phyloP scores from a whole-genome alignment of 2,888 invertebrate species.

The Bursaphelenchus okinawaensis region DNA sequence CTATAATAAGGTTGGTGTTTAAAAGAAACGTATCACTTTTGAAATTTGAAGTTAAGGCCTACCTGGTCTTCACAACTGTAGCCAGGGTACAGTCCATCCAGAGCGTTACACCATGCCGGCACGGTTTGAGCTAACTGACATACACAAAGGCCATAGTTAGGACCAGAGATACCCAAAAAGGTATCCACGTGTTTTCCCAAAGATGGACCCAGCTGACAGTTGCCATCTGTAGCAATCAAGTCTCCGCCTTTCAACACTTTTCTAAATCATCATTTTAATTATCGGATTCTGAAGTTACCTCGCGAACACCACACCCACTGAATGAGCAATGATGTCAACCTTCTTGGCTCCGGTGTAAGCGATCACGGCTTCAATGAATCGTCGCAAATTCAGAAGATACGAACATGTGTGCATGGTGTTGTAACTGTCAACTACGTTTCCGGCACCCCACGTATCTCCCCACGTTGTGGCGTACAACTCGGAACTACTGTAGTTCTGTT shows the following conservation, averaged over 20 bases:
- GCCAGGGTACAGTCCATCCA: slow-evolving; percentile 46
- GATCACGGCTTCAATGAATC: slow-evolving; percentile 51
- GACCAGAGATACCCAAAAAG: slow-evolving; percentile 55
- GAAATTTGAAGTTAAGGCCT: slow-evolving; percentile 4
- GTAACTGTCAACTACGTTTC: slow-evolving; percentile 39
- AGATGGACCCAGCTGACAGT: slow-evolving; percentile 52
- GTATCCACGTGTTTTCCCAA: slow-evolving; percentile 47
- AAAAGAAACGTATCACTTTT: slow-evolving; percentile 15
- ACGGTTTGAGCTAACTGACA: slow-evolving; percentile 56
- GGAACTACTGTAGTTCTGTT: slow-evolving; percentile 53
- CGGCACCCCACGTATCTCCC: slow-evolving; percentile 47
- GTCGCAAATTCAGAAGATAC: slow-evolving; percentile 44
- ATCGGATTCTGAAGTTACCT: slow-evolving; percentile 18
- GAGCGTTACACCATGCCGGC: slow-evolving; percentile 56
- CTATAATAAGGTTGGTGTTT: slow-evolving; percentile 31
- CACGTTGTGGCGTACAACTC: slow-evolving; percentile 55
- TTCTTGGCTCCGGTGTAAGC: slow-evolving; percentile 51
- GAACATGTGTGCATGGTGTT: slow-evolving; percentile 54
- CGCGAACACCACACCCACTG: slow-evolving; percentile 42
- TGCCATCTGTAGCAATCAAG: slow-evolving; percentile 54
- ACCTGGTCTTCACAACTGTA: slow-evolving; percentile 34
- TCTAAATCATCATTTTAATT: slow-evolving; percentile 24
- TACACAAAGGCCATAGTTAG: slow-evolving; percentile 54
- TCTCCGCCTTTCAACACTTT: slow-evolving; percentile 53
- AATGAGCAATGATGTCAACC: slow-evolving; percentile 55